Conservation (phyloP, 2,888 invertebrate genomes). For the Callimorpha dominula region DNA sequence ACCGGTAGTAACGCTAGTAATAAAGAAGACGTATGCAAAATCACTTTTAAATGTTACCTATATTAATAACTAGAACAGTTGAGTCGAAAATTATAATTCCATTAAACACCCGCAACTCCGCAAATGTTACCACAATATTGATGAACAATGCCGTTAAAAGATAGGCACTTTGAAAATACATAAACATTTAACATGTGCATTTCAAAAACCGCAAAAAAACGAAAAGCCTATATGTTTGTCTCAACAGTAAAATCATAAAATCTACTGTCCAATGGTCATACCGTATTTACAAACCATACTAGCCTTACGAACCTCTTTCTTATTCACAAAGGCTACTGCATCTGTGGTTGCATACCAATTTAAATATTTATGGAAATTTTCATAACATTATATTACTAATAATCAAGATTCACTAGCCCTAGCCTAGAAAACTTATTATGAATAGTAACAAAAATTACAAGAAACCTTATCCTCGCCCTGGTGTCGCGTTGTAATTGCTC, state of each 20-base stretch:
- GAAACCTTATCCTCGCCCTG: constrained; percentile 28
- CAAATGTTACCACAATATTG: background rate
- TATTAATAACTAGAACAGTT: background rate
- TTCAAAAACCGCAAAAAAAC: background rate
- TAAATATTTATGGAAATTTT: no score
- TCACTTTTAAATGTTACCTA: background rate
- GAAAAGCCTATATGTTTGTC: constrained; percentile 12
- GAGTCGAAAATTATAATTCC: background rate
- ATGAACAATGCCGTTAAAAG: background rate
- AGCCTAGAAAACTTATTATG: no score
- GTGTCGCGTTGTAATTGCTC: constrained; percentile 29
- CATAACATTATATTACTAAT: no score
- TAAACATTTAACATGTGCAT: background rate
- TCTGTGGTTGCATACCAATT: background rate
- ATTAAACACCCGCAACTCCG: background rate
- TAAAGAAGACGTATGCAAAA: background rate
- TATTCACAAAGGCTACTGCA: background rate
- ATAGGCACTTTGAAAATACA: background rate
- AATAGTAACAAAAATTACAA: background rate
- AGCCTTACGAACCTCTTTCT: background rate
- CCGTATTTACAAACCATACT: background rate
- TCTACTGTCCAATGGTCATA: background rate
- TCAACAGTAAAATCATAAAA: constrained; percentile 14
- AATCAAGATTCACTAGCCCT: no score
- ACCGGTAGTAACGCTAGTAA: no score